These are phyloP conservation scores for Polydrusus tereticollis DNA, from an alignment of 2,888 invertebrate species.

Conservation along the genomic window DNA sequence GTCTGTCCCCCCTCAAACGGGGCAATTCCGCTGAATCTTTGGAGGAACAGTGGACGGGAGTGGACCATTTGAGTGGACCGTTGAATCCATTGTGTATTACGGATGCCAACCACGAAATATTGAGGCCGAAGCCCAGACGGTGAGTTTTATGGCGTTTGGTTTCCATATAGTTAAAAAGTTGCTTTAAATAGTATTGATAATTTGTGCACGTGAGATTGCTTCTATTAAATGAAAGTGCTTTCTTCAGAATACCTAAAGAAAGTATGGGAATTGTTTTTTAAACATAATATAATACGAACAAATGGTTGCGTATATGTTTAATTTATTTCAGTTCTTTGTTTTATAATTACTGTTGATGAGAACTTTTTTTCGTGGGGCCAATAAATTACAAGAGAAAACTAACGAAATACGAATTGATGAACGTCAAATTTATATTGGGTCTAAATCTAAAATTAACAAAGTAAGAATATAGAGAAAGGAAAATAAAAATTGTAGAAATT, in stretches of 20 bases:
- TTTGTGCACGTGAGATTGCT: neutral
- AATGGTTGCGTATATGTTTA: slow-evolving; percentile 5
- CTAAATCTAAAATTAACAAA: too few species aligned
- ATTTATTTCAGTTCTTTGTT: neutral
- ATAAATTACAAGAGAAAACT: neutral
- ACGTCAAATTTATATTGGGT: too few species aligned
- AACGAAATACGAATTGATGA: neutral
- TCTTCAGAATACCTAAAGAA: slow-evolving; percentile 7
- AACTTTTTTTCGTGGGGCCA: neutral
- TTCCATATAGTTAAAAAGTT: too few species aligned
- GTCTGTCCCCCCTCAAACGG: slow-evolving; percentile 57
- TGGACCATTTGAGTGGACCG: slow-evolving; percentile 74
- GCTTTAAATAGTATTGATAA: too few species aligned
- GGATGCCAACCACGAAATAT: slow-evolving; percentile 86
- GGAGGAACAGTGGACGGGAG: slow-evolving; percentile 67
- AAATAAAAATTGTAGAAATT: too few species aligned
- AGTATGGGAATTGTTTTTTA: slow-evolving; percentile 1
- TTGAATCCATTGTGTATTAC: slow-evolving; percentile 77
- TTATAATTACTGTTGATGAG: neutral
- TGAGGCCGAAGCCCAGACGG: slow-evolving; percentile 89
- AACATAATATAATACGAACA: neutral
- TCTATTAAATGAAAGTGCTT: slow-evolving; percentile 15
- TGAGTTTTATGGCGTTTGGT: too few species aligned
- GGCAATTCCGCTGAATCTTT: slow-evolving; percentile 53
- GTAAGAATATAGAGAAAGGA: too few species aligned